Evolutionary conservation across 2,113 vertebrate species (phyloP).

Genomic region (Python bivittatus): DNA sequence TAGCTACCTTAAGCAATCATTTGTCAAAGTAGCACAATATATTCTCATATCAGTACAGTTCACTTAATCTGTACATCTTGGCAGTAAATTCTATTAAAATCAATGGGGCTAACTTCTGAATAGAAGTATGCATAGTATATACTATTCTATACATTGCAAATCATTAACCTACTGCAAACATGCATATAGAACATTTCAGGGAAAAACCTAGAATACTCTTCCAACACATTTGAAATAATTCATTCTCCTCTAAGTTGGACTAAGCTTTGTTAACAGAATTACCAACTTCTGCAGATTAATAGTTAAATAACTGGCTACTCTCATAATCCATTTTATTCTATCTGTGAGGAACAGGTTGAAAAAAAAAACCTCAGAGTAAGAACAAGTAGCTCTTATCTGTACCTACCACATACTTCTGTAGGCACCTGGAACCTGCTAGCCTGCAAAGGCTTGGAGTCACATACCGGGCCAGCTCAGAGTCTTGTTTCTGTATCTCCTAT

Average conservation of each 20-base stretch:
- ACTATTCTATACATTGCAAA: background rate
- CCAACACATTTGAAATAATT: background rate
- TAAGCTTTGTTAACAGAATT: background rate
- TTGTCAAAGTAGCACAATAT: background rate
- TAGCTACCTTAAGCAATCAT: background rate
- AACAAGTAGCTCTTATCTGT: constrained; percentile 12
- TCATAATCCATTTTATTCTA: background rate
- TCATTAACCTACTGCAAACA: background rate
- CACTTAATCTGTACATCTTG: background rate
- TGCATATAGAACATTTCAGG: background rate
- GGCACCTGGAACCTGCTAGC: background rate
- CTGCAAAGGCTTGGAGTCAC: background rate
- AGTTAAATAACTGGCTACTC: background rate
- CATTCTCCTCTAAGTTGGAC: background rate
- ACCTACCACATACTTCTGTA: background rate
- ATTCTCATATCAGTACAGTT: background rate
- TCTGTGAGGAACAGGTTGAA: constrained; percentile 9
- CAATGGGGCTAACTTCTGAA: background rate
- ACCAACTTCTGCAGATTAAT: background rate
- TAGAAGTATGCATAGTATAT: background rate
- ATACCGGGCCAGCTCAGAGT: background rate
- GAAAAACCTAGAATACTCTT: background rate
- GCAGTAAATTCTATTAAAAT: background rate
- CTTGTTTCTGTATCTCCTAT: background rate
- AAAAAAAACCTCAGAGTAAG: background rate